phyloP scores from a whole-genome alignment of 2,888 invertebrate genomes.

The Temnothorax unifasciatus region DNA sequence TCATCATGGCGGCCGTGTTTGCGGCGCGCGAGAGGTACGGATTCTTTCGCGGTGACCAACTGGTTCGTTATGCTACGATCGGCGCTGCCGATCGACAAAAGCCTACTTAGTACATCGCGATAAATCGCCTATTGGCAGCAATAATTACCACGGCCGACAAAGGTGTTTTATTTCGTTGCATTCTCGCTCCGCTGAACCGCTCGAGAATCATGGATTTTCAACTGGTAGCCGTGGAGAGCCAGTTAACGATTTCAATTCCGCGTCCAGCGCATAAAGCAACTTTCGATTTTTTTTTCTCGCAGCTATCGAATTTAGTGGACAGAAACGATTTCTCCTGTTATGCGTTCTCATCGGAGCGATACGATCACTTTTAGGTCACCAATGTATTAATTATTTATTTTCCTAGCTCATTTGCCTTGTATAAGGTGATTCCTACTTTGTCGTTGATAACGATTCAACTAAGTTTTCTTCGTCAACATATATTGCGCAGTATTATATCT shows the following conservation, averaged over 20 bases:
- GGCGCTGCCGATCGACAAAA: background rate
- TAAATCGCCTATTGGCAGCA: background rate
- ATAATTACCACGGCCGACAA: background rate
- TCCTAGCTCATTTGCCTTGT: background rate
- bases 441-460: background rate
- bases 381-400: slow-evolving; percentile 26
- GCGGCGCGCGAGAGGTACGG: background rate
- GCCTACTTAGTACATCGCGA: background rate
- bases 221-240: background rate
- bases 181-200: slow-evolving; percentile 29
- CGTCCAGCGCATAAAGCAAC: background rate
- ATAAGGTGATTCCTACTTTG: background rate
- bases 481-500: background rate
- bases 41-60: slow-evolving; percentile 3
- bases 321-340: slow-evolving; percentile 47
- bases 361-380: slow-evolving; percentile 31
- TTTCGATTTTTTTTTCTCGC: slow-evolving; percentile 38
- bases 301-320: slow-evolving; percentile 34
- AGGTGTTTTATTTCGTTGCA: background rate
- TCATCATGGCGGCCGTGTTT: slow-evolving; percentile 1
- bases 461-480: background rate
- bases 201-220: slow-evolving; percentile 24
- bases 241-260: slow-evolving; percentile 31
- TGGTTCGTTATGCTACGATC: background rate
- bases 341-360: background rate